Evolutionary conservation across 2,888 invertebrate species (phyloP), one percentile per base, ranked within the genome.

Genomic region (Nymphalis polychloros): DNA sequence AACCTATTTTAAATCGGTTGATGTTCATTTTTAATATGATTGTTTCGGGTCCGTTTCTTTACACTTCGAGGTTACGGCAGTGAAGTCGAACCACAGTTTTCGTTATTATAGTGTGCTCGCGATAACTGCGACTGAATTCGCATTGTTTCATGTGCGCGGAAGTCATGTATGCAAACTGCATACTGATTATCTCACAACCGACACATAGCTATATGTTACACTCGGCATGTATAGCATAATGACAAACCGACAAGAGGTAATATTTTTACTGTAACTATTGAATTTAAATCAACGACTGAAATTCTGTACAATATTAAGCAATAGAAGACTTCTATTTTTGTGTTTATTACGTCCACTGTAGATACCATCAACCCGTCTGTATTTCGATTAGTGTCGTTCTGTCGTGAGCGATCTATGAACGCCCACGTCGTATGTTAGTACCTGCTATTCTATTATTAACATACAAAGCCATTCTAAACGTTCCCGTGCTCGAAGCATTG

Each of bases 391-490:
- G 46, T 48, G 60, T 60, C 59, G n/a, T 55, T 35, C 31, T 55
- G 60, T 60, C 60, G 60, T 27, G 60, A 60, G 63, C 64, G 69
- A 67, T 63, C 62, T 63, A 59, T 47, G 57, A 53, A 64, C 64
- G 60, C 53, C 69, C 52, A 57, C 65, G 65, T 69, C 63, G 31
- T 53, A 57, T 57, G 48, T 53, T 19, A 20, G 31, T 48, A 63
- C 74, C 71, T 65, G 69, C 72, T 73, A 72, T 70, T 76, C 76
- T 79, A 79, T 75, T 73, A 71, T 73, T 76, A 79, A 79, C 78
- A 79, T 77, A 77, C 76, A 79, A 78, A 79, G 78, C 76, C 70
- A 67, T 66, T 74, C 74, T 75, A 75, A 41, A 71, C 72, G 72
- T 72, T 73, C 73, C 73, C 75, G 78, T 76, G 79, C 78, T 73